Evolutionary conservation across 2,888 invertebrate genomes (phyloP), one percentile per base, ranked within the genome.

Genomic region (Cabera pusaria): DNA sequence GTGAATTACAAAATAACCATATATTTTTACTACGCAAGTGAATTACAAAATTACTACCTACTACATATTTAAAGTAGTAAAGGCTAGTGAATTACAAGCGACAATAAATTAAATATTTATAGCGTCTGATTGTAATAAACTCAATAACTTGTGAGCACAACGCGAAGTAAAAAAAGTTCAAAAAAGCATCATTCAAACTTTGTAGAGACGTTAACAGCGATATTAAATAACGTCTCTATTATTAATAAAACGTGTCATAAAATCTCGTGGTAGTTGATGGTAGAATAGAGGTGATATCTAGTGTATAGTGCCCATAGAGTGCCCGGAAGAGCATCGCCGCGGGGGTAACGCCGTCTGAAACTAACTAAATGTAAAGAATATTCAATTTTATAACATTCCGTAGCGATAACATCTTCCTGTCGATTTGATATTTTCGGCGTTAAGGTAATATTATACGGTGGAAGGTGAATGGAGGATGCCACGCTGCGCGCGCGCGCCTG

Each of bases 351-450:
- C 57, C 55, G 14, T 14, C 58, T 60, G 61, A 64, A 29, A 35
- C 16, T 41, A 35, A 31, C n/a, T 35, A 31, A 73, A 81, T 70
- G 74, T 77, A 77, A 78, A 76, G 84, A 86, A 85, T 87, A 87
- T 87, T 87, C 82, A 87, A 86, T 85, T 87, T 86, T 84, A 84
- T 81, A 83, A 83, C 79, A 81, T 85, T 86, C 74, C 78, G 60
- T 59, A 63, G 66, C 78, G 87, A 88, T 87, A 88, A 78, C 81
- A 86, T 87, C 86, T 78, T 69, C 65, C 74, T 85, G 87, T 83
- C 86, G 86, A 86, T 82, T 85, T 85, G 84, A 86, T 85, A 82
- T 84, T 87, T 86, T 86, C 82, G 85, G 85, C 83, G 82, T 79
- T 82, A 77, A 81, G 73, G 86, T 85, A 85, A 87, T 80, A 69